These are phyloP conservation scores for Caenorhabditis latens DNA, from an alignment of 1,140 invertebrate genomes.

Conservation along the genomic window DNA sequence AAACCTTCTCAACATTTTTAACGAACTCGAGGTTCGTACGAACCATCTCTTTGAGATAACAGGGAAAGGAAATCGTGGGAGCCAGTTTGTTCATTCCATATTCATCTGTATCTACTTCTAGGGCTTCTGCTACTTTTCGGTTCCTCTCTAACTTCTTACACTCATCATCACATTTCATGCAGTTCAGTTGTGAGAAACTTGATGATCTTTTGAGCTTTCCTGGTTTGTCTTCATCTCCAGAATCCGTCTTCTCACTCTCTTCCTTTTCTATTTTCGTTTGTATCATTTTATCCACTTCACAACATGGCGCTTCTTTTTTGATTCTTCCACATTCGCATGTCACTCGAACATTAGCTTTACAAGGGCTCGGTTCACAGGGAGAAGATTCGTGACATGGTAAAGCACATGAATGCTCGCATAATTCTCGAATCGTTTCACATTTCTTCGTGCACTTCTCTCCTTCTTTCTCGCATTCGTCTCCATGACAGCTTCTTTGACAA, in stretches of 20 bases:
- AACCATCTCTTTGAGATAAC: slow-evolving; percentile 88
- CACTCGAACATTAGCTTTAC: slow-evolving; percentile 81
- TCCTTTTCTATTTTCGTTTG: slow-evolving; percentile 4
- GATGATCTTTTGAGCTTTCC: slow-evolving; percentile 68
- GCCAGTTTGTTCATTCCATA: slow-evolving; percentile 83
- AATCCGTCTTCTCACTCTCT: not conserved
- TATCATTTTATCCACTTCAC: slow-evolving; percentile 53
- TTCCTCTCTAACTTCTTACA: slow-evolving; percentile 90
- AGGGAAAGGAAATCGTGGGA: slow-evolving; percentile 84
- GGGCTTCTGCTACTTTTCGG: slow-evolving; percentile 86
- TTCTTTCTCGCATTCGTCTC: slow-evolving; percentile 79
- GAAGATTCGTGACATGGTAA: slow-evolving; percentile 84
- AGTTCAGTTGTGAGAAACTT: slow-evolving; percentile 60
- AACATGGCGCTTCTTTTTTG: slow-evolving; percentile 55
- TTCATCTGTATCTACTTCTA: slow-evolving; percentile 87
- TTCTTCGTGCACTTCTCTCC: slow-evolving; percentile 84
- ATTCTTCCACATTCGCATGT: slow-evolving; percentile 60
- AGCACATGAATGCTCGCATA: slow-evolving; percentile 87
- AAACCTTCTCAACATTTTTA: slow-evolving; percentile 86
- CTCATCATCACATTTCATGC: slow-evolving; percentile 90
- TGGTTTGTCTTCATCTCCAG: slow-evolving; percentile 66
- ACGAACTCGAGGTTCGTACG: slow-evolving; percentile 87
- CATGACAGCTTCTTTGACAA: slow-evolving; percentile 85
- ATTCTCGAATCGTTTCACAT: slow-evolving; percentile 82
- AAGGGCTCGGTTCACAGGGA: slow-evolving; percentile 83